Evolutionary conservation across 1,140 invertebrate genomes (phyloP), one percentile per base, ranked within the genome.

Genomic region (Penaeus chinensis): DNA sequence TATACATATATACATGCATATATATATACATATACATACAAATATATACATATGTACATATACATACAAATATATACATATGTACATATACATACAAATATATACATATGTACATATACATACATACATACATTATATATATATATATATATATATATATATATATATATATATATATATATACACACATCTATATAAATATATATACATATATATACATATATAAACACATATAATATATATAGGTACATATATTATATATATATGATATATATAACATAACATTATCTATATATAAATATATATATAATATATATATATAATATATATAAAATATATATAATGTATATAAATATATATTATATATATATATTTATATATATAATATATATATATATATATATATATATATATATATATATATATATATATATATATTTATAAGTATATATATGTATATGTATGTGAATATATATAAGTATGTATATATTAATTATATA

Each of bases 11-110:
- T 71, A 71, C 24, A 22, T 71, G 18, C 24, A 71, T n/a, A n/a
- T 71, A 71, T 71, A 71, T 71, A 71, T 71, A 71, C 24, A 71
- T 71, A 71, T 71, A 22, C 24, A 71, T 71, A 71, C 24, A n/a
- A 24, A 71, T 71, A 71, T 71, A n/a, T n/a, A 71, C 24, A 71
- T 71, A n/a, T n/a, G 24, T 71, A 71, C 20, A n/a, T 1, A 71
- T 24, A 71, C 22, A 24, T 3, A 71, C 27, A 71, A 27, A 24
- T n/a, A 71, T 3, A 42, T 5, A 42, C 37, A 42, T 5, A 42
- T 42, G 4, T 3, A 7, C 7, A 42, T 5, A 42, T 8, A 42
- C 4, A 42, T 42, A 42, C 37, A 42, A 0, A 42, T 7, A 42
- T 42, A 5, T 0, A 42, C 4, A 42, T 42, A 7, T 42, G 32